Conservation (phyloP, 30 jellyfish, hydroid and myxozoan genomes). For the Nemopilema nomurai region DNA sequence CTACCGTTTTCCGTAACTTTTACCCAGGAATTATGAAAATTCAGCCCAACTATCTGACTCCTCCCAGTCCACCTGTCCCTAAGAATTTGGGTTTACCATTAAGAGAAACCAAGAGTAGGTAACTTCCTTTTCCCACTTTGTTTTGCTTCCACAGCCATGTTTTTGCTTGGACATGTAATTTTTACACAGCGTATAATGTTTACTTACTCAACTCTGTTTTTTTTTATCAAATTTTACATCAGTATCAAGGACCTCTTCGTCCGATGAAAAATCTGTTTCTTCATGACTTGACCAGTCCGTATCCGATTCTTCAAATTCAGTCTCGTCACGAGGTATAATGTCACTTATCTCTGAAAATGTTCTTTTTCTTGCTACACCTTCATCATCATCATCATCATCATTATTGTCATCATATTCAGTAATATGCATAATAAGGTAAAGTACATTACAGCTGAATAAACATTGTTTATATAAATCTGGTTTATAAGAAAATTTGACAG, state of each 20-base stretch:
- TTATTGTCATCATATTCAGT: background rate
- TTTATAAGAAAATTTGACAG: background rate
- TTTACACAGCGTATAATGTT: background rate
- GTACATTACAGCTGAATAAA: background rate
- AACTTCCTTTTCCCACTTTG: slow-evolving; percentile 9
- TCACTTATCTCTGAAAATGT: slow-evolving; percentile 16
- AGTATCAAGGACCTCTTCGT: slow-evolving; percentile 4
- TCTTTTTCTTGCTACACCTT: slow-evolving; percentile 2
- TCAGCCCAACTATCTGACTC: background rate
- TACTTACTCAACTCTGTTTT: background rate
- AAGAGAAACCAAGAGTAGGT: background rate
- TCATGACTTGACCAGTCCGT: slow-evolving; percentile 10
- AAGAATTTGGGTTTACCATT: background rate
- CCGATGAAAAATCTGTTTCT: slow-evolving; percentile 13
- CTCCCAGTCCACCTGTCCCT: background rate
- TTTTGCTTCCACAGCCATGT: slow-evolving; percentile 15
- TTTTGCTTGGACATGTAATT: slow-evolving; percentile 8
- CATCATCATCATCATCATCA: background rate
- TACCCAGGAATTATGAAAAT: background rate
- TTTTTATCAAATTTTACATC: background rate
- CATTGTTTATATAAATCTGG: background rate
- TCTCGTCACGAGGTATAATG: slow-evolving; percentile 4
- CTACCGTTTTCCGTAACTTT: background rate
- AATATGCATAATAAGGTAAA: background rate
- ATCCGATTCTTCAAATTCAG: background rate